Percentiles rank a stretch among this genome's conserved stretches.
Evolutionary conservation across 2,888 invertebrate species (phyloP).

Genomic region (Eumerus sabulonum): DNA sequence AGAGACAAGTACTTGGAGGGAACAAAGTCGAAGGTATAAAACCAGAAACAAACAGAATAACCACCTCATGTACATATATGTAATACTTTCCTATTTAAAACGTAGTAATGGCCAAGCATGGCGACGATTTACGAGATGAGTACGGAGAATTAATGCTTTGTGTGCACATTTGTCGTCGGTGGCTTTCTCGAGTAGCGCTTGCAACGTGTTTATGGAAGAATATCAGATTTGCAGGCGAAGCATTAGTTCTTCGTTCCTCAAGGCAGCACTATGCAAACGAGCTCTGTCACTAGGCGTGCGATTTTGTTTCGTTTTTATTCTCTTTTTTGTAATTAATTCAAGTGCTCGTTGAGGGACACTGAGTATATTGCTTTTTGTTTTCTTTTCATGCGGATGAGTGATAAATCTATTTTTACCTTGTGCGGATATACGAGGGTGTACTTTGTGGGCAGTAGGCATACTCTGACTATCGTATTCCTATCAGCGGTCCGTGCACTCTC

Average conservation of each 20-base stretch:
- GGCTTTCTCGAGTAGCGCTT: conserved; percentile 11
- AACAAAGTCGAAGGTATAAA: conserved; percentile 76
- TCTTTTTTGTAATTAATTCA: neutral
- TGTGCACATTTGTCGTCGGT: conserved; percentile 36
- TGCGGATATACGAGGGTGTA: no score
- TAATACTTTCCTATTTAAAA: no score
- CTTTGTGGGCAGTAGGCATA: no score
- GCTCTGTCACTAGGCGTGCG: conserved; percentile 15
- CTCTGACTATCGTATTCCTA: no score
- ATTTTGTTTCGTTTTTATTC: neutral
- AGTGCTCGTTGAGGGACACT: conserved; percentile 13
- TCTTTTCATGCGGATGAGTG: no score
- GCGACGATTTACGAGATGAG: no score
- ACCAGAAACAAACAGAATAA: no score
- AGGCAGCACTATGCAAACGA: conserved; percentile 7
- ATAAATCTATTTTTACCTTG: no score
- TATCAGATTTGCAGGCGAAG: conserved; percentile 25
- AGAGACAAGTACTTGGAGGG: conserved; percentile 81
- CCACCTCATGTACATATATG: no score
- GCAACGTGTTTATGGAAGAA: no score
- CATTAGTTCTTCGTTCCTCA: conserved; percentile 25
- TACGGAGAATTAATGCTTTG: conserved; percentile 23
- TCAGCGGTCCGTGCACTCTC: no score
- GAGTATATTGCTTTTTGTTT: neutral
- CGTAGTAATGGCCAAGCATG: no score